Evolutionary conservation across 1,140 invertebrate genomes (phyloP).

Genomic region (Drosophila nasuta): DNA sequence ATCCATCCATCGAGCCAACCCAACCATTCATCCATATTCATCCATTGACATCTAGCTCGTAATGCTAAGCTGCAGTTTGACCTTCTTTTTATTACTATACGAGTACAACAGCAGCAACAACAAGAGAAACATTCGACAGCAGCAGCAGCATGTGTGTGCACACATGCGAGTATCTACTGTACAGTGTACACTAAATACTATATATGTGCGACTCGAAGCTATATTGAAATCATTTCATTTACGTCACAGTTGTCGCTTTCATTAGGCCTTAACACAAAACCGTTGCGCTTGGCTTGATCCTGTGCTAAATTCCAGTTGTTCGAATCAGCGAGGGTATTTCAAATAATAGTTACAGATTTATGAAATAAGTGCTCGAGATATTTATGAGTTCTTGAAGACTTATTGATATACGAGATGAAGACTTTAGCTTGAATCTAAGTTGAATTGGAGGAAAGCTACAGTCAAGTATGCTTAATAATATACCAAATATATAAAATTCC

Average conservation of each 20-base stretch:
- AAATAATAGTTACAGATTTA: neutral
- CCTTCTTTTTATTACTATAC: slow-evolving; percentile 48
- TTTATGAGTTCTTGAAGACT: no score
- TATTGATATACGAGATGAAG: no score
- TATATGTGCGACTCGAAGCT: slow-evolving; percentile 15
- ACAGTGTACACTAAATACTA: neutral
- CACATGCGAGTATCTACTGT: slow-evolving; percentile 6
- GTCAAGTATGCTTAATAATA: no score
- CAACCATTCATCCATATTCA: slow-evolving; percentile 24
- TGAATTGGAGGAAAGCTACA: no score
- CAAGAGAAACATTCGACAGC: neutral
- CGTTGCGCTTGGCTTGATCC: slow-evolving; percentile 54
- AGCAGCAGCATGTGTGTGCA: slow-evolving; percentile 4
- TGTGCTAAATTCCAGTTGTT: slow-evolving; percentile 35
- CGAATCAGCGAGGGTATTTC: slow-evolving; percentile 19
- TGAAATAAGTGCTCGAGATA: neutral
- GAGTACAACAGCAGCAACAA: neutral
- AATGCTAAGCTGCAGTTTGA: slow-evolving; percentile 51
- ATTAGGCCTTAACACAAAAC: slow-evolving; percentile 57
- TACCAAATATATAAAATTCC: no score
- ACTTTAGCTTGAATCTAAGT: no score
- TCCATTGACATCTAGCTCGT: slow-evolving; percentile 8
- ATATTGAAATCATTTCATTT: slow-evolving; percentile 34
- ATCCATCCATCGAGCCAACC: neutral
- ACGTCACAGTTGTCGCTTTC: slow-evolving; percentile 56